Conservation (phyloP, 2,888 invertebrate genomes). For the Rhogogaster chlorosoma region DNA sequence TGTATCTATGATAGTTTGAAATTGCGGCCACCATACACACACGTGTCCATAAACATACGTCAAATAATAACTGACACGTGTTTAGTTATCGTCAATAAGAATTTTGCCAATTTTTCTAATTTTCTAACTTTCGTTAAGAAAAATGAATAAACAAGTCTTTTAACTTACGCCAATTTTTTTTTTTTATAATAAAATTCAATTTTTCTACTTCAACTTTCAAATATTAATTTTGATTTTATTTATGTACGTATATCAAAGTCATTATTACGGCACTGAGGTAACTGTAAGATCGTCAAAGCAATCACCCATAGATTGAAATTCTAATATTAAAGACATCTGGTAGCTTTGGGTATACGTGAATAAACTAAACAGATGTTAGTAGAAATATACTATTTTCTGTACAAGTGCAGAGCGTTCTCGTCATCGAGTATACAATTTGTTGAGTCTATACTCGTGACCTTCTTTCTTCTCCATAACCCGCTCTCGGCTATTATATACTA, state of each 20-base stretch:
- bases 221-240: no score
- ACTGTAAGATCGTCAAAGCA: no score
- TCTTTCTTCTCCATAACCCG: constrained; percentile 34
- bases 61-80: neutral
- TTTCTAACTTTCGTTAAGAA: no score
- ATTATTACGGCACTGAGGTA: no score
- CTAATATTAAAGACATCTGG: neutral
- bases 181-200: no score
- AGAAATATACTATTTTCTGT: neutral
- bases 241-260: no score
- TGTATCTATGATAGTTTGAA: neutral
- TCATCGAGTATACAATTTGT: constrained; percentile 29
- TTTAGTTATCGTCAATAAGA: neutral
- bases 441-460: constrained; percentile 43
- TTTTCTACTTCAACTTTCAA: no score
- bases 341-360: neutral
- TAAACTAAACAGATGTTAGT: neutral
- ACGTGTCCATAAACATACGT: neutral
- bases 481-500: neutral
- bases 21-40: neutral
- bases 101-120: no score
- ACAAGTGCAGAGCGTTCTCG: constrained; percentile 19
- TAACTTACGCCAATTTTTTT: no score
- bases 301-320: neutral
- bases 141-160: no score